Evolutionary conservation across 2,888 invertebrate species (phyloP).

Genomic region (Orchestes rusci): DNA sequence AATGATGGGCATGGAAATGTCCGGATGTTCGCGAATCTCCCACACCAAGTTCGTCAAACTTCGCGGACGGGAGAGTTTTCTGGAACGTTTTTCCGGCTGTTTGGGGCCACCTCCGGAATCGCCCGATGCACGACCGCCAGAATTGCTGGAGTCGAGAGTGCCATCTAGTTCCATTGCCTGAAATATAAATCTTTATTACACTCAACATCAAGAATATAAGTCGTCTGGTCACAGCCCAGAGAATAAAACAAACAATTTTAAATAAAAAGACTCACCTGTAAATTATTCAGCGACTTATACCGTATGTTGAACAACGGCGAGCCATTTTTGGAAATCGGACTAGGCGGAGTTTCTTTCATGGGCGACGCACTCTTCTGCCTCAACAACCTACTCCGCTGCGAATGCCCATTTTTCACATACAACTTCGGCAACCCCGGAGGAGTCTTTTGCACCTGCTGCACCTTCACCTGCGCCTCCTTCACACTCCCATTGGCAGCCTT

Average conservation of each 20-base stretch:
- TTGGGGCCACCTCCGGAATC: slow-evolving; percentile 70
- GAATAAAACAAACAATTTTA: background rate
- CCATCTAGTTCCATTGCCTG: slow-evolving; percentile 65
- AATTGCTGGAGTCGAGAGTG: slow-evolving; percentile 84
- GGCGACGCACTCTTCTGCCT: slow-evolving; percentile 67
- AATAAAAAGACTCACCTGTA: slow-evolving; percentile 43
- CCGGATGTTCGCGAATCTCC: slow-evolving; percentile 49
- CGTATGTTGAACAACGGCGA: slow-evolving; percentile 73
- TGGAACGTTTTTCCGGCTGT: slow-evolving; percentile 74
- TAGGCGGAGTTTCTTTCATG: slow-evolving; percentile 62
- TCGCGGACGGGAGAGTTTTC: slow-evolving; percentile 74
- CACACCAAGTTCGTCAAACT: slow-evolving; percentile 83
- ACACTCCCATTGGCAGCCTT: slow-evolving; percentile 51
- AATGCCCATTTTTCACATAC: slow-evolving; percentile 69
- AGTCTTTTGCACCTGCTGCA: slow-evolving; percentile 50
- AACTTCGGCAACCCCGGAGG: slow-evolving; percentile 62
- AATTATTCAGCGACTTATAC: slow-evolving; percentile 61
- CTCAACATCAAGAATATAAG: background rate
- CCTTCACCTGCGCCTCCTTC: slow-evolving; percentile 40
- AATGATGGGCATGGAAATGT: slow-evolving; percentile 38
- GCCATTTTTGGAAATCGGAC: slow-evolving; percentile 60
- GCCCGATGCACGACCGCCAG: slow-evolving; percentile 78
- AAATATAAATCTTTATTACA: slow-evolving; percentile 4
- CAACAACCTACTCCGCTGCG: slow-evolving; percentile 58
- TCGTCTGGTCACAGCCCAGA: background rate